Evolutionary conservation across 1,140 invertebrate species (phyloP), one percentile per base, ranked within the genome.

Genomic region (Lasaia peninsularis): DNA sequence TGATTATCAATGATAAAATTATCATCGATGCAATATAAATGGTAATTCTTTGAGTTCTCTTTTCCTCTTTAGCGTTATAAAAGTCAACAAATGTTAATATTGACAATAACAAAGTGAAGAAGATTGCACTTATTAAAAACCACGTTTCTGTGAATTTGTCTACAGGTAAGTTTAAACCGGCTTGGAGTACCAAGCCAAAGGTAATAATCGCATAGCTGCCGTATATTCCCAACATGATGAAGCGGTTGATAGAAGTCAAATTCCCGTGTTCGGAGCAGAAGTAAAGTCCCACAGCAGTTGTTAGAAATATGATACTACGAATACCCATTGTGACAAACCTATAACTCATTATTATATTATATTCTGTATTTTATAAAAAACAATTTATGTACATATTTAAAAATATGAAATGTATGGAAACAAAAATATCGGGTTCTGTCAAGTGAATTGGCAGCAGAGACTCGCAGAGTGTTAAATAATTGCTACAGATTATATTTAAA

Each of bases 221-320:
- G 11, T 71, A 81, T 0, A 75, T 61, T n/a, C 78, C 80, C n/a
- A 71, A 56, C 48, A 74, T 70, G 10, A 75, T 52, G 33, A 85
- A 85, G 44, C 71, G 66, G 14, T 63, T 57, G 16, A 65, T 62
- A 1, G 55, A 62, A 16, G 62, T 53, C 32, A 77, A 58, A 21
- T 75, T 37, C 11, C 50, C 44, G 52, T 60, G 48, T 63, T 83
- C 80, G 1, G 77, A 78, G 32, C 57, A 71, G 48, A 67, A 76
- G 24, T 75, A 78, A 37, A 67, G 71, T 18, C 58, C 73, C 4
- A 76, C 9, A 2, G 65, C 32, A 75, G 77, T 73, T 49, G 76
- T 35, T 5, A 62, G 14, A 3, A 75, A 51, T 40, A 62, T 52
- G 7, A 74, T 18, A 33, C 75, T 73, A 32, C 81, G 61, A 54